phyloP scores from a whole-genome alignment of 2,888 invertebrate species.

The Dynastes grantii region DNA sequence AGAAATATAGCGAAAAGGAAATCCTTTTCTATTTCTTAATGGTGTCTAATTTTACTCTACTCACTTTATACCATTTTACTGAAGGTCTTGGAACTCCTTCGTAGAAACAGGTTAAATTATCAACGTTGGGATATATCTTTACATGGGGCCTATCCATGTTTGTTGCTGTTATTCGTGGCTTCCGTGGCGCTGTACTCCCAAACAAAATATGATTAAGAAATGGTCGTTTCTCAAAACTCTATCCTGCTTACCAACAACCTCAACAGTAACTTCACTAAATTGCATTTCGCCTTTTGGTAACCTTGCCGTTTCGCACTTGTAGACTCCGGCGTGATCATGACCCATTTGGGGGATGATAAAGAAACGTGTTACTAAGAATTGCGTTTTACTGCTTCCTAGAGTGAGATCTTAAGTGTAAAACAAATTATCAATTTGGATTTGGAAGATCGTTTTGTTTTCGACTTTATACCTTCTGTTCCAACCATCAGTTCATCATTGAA shows the following conservation, averaged over 20 bases:
- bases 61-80: constrained; percentile 82
- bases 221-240: no score
- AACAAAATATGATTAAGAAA: no score
- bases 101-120: constrained; percentile 73
- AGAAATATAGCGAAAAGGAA: no score
- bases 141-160: constrained; percentile 70
- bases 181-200: constrained; percentile 68
- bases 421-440: no score
- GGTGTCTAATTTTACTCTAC: constrained; percentile 54
- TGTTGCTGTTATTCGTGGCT: constrained; percentile 69
- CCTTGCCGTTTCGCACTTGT: background rate
- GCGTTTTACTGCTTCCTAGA: no score
- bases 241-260: no score
- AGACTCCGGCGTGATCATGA: background rate
- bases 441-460: no score
- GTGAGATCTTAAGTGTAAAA: no score
- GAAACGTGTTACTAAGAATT: background rate
- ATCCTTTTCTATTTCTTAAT: no score
- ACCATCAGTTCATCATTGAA: background rate
- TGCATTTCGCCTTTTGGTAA: no score
- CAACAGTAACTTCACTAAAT: no score
- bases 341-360: constrained; percentile 12
- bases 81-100: constrained; percentile 77
- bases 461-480: no score
- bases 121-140: constrained; percentile 65